Percentiles rank a stretch among this genome's conserved stretches.
Evolutionary conservation across 2,888 invertebrate genomes (phyloP).

Genomic region (Nysson spinosus): DNA sequence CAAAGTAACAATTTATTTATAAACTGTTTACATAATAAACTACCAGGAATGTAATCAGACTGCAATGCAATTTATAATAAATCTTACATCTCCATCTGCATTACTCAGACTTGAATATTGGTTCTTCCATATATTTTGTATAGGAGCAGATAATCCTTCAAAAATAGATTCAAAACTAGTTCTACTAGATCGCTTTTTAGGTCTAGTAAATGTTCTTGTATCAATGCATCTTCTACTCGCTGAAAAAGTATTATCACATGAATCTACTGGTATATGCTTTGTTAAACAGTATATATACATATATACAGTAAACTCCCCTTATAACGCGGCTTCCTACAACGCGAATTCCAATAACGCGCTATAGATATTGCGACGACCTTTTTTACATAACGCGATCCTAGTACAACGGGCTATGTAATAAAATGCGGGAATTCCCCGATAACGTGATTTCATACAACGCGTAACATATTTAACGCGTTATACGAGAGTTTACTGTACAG

Average conservation of each 20-base stretch:
- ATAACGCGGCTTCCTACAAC: too few species aligned
- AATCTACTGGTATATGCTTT: too few species aligned
- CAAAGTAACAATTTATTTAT: not conserved
- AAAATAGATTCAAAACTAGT: conserved; percentile 80
- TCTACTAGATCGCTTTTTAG: conserved; percentile 81
- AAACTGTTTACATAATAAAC: not conserved
- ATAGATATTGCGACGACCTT: too few species aligned
- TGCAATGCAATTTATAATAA: conserved; percentile 1
- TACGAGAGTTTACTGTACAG: not conserved
- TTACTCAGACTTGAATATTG: conserved; percentile 13
- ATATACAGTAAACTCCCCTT: not conserved
- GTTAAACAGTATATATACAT: not conserved
- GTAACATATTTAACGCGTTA: too few species aligned
- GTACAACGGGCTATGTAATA: too few species aligned
- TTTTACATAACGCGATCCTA: too few species aligned
- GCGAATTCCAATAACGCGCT: too few species aligned
- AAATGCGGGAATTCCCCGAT: too few species aligned
- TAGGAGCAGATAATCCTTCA: conserved; percentile 51
- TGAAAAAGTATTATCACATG: conserved; percentile 38
- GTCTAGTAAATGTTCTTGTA: conserved; percentile 84
- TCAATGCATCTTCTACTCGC: conserved; percentile 78
- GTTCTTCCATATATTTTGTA: conserved; percentile 17
- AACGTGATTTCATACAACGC: too few species aligned
- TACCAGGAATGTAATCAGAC: not conserved
- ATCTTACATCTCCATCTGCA: conserved; percentile 35